phyloP scores from a whole-genome alignment of 2,113 vertebrate species.

The Cebus imitator region DNA sequence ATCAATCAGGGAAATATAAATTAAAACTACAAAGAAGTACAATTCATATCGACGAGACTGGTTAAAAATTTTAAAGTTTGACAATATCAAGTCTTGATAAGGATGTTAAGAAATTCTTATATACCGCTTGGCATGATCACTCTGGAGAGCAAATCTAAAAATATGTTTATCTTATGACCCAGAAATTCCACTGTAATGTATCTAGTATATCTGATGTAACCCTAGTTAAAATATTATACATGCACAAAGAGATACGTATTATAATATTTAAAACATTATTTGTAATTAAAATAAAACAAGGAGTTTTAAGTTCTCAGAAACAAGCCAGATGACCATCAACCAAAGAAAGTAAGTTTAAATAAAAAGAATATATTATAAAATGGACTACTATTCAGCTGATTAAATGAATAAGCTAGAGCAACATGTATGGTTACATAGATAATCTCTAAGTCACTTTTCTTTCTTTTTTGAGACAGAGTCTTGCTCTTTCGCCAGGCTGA shows the following conservation, averaged over 20 bases:
- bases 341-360: neutral
- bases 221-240: neutral
- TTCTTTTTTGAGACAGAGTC: no score
- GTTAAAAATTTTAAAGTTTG: neutral
- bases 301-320: neutral
- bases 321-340: neutral
- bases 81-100: neutral
- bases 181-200: neutral
- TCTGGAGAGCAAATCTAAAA: neutral
- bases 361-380: neutral
- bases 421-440: neutral
- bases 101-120: neutral
- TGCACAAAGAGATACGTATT: neutral
- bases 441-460: neutral
- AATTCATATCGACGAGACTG: neutral
- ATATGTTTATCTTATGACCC: neutral
- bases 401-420: neutral
- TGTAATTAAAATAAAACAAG: neutral
- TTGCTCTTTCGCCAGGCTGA: no score
- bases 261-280: slow-evolving; percentile 5
- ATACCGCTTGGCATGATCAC: neutral
- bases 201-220: neutral
- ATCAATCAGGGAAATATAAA: neutral
- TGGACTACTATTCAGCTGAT: neutral
- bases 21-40: neutral